These are phyloP conservation scores for Disparrhopalites patrizii DNA, from an alignment of 2,888 invertebrate genomes.

Conservation along the genomic window DNA sequence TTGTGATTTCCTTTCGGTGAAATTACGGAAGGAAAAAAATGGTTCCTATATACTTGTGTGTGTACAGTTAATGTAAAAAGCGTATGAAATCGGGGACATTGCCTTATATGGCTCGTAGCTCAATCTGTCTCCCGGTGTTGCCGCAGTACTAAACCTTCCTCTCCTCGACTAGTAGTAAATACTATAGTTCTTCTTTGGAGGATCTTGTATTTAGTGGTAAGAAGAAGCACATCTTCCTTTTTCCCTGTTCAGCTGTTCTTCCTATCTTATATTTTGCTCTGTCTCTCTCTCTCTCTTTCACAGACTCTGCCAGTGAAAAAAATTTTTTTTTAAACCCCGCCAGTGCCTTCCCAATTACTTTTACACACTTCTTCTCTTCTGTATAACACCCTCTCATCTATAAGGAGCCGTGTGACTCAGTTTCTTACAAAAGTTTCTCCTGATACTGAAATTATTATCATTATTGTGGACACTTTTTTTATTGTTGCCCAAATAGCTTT, in stretches of 20 bases:
- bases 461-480: too few relatives aligned
- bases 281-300: too few relatives aligned
- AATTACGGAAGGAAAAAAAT: too few relatives aligned
- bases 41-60: neutral
- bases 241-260: constrained; percentile 7
- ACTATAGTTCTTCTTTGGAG: neutral
- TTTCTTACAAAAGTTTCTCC: constrained; percentile 6
- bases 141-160: constrained; percentile 14
- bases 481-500: neutral
- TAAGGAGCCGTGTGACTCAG: neutral
- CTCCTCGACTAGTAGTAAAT: neutral
- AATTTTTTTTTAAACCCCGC: neutral
- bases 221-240: neutral
- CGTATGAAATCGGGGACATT: constrained; percentile 47
- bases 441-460: too few relatives aligned
- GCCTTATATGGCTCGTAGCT: constrained; percentile 47
- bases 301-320: too few relatives aligned
- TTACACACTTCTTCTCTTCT: constrained; percentile 2
- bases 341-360: constrained; percentile 6
- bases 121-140: constrained; percentile 34
- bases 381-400: constrained; percentile 1
- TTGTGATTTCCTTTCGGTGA: too few relatives aligned
- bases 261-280: too few relatives aligned
- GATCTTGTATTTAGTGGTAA: neutral
- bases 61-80: constrained; percentile 13